Percentiles rank a stretch among this genome's conserved stretches.
Evolutionary conservation across 2,113 vertebrate genomes (phyloP).

Genomic region (Brachirus orientalis): DNA sequence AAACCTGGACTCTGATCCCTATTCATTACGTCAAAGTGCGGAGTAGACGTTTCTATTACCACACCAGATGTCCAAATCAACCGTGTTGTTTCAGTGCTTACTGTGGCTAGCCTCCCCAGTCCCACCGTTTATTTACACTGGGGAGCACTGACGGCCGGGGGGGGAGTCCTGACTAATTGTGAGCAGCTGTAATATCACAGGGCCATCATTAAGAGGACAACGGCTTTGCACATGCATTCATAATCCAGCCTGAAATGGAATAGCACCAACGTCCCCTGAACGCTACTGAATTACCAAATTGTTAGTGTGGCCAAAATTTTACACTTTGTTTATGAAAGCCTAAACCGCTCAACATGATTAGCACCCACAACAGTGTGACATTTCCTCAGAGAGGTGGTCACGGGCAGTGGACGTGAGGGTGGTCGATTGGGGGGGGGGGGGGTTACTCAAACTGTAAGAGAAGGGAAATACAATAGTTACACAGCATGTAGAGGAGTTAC

Average conservation of each 20-base stretch:
- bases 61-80: slow-evolving; percentile 79
- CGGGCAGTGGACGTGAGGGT: not conserved
- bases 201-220: slow-evolving; percentile 73
- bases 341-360: slow-evolving; percentile 79
- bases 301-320: slow-evolving; percentile 75
- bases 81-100: slow-evolving; percentile 78
- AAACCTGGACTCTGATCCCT: slow-evolving; percentile 58
- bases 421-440: not conserved
- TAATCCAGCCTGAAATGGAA: slow-evolving; percentile 69
- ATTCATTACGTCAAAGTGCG: slow-evolving; percentile 74
- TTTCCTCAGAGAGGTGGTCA: slow-evolving; percentile 45
- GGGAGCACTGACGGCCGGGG: slow-evolving; percentile 65
- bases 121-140: slow-evolving; percentile 78
- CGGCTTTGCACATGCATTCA: slow-evolving; percentile 66
- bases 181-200: slow-evolving; percentile 81
- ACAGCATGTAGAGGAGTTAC: not conserved
- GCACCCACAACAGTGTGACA: slow-evolving; percentile 74
- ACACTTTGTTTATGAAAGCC: slow-evolving; percentile 74
- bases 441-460: not conserved
- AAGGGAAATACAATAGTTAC: not conserved
- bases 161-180: slow-evolving; percentile 77
- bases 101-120: slow-evolving; percentile 72
- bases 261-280: slow-evolving; percentile 50
- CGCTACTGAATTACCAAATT: slow-evolving; percentile 75
- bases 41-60: slow-evolving; percentile 73